phyloP scores from a whole-genome alignment of 2,888 invertebrate species.

The Amblyteles armatorius region DNA sequence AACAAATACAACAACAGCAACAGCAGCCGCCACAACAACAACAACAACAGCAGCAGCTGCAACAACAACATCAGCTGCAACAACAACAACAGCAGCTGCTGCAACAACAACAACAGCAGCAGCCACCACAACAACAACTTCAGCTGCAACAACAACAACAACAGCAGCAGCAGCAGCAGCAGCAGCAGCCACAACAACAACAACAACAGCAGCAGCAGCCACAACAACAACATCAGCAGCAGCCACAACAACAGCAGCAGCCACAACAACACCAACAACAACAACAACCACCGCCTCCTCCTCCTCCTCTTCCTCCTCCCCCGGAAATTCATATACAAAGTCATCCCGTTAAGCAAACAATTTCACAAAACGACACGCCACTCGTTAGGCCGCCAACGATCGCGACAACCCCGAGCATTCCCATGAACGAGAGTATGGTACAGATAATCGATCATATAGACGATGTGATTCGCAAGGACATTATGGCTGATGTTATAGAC shows the following conservation, averaged over 20 bases:
- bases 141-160: no score
- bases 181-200: no score
- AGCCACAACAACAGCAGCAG: no score
- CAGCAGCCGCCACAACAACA: no score
- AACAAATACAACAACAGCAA: not conserved
- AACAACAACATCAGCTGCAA: conserved; percentile 35
- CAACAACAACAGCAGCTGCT: conserved; percentile 44
- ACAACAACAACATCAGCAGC: no score
- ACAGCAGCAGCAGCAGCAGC: conserved; percentile 29
- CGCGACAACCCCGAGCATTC: conserved; percentile 68
- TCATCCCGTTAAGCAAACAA: conserved; percentile 62
- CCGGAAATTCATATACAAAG: conserved; percentile 41
- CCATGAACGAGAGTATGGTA: conserved; percentile 78
- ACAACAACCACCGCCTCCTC: conserved; percentile 40
- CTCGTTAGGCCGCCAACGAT: conserved; percentile 60
- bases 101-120: conserved; percentile 24
- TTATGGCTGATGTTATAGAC: conserved; percentile 81
- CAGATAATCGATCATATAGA: conserved; percentile 82
- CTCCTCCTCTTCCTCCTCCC: conserved; percentile 14
- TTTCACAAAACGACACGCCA: conserved; percentile 49
- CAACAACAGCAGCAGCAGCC: conserved; percentile 59
- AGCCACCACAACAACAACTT: no score
- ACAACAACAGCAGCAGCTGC: no score
- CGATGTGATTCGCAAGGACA: conserved; percentile 81
- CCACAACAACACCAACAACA: no score